Evolutionary conservation across 2,888 invertebrate genomes (phyloP), one percentile per base, ranked within the genome.

Genomic region (Siphonodentalium dalli): DNA sequence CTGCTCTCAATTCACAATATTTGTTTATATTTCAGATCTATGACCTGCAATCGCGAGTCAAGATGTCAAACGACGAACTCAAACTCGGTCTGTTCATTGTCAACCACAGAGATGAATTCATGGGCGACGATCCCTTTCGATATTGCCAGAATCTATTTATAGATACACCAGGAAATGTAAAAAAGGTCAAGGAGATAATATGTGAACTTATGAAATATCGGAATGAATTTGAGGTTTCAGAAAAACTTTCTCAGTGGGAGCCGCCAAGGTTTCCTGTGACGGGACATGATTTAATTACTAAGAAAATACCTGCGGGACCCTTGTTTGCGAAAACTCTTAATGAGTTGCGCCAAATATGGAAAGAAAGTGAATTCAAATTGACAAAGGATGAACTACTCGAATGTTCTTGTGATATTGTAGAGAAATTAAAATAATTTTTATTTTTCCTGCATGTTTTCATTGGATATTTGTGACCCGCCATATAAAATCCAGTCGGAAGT

Each of bases 31-130:
- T 61, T 9, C 53, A 73, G 73, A 65, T 71, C 9, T 64, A 68
- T 50, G 47, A 57, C 7, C 33, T 71, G 26, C 53, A 71, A 73
- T 82, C 83, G 37, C 87, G 95, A 54, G 83, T 95, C 1, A 95
- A 92, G 72, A 84, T 95, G 54, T 93, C 95, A 1, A 87, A 87
- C 13, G 91, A 86, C 79, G 94, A 96, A 66, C 85, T 93, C 66
- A 91, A 93, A 65, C 80, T 94, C 57, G 87, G 89, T 1, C 82
- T 89, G 21, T 95, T 93, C 72, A 82, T 96, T 28, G 84, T 91
- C 0, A 85, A 87, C 63, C 86, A 92, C 72, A 85, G 92, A 64
- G 84, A 85, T 34, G 83, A 85, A 26, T 47, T 58, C 3, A 50
- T 65, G 87, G 86, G 82, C 83, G 85, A 5, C 89, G 60, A 70